Evolutionary conservation across 2,113 vertebrate species (phyloP), one percentile per base, ranked within the genome.

Genomic region (Protobothrops mucrosquamatus): DNA sequence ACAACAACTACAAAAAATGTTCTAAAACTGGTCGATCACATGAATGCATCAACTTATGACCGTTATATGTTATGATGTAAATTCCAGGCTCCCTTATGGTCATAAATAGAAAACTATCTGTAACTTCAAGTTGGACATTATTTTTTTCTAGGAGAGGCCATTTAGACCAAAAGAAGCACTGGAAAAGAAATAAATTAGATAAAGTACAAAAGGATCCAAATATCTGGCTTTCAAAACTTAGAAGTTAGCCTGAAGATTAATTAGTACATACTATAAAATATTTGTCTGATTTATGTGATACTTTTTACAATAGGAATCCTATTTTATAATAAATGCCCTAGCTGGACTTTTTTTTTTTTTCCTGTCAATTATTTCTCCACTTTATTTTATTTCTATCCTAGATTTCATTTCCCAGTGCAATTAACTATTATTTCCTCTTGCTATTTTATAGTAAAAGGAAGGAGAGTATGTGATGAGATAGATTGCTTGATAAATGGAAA

Each of bases 81-180:
- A 34, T 69, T 69, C 14, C 14, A 34, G 14, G 64, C 2, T 69
- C 29, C 64, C 29, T 69, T 69, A 34, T 34, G 4, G 64, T 69
- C 64, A 34, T 69, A 69, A 69, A 34, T 69, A 34, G 12, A 34
- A 69, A 64, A 64, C 10, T n/a, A 29, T 5, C 29, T 69, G 12
- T 69, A 91, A 90, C 88, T 94, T 57, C 95, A 96, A 89, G 34
- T 7, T 81, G 34, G 34, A 39, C 74, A 43, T 81, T 18, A 34
- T 34, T 39, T 81, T 43, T 81, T 81, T 81, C 61, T 22, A 43
- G 7, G 34, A 43, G 18, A 81, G 7, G 34, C 43, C 6, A 43
- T 81, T 81, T 39, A 81, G 34, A 43, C 34, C 74, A 43, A 81
- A 81, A 81, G 34, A 81, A 81, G 34, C 34, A 9, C 18, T 81